phyloP scores from a whole-genome alignment of 2,888 invertebrate genomes.

The Cistogaster globosa region DNA sequence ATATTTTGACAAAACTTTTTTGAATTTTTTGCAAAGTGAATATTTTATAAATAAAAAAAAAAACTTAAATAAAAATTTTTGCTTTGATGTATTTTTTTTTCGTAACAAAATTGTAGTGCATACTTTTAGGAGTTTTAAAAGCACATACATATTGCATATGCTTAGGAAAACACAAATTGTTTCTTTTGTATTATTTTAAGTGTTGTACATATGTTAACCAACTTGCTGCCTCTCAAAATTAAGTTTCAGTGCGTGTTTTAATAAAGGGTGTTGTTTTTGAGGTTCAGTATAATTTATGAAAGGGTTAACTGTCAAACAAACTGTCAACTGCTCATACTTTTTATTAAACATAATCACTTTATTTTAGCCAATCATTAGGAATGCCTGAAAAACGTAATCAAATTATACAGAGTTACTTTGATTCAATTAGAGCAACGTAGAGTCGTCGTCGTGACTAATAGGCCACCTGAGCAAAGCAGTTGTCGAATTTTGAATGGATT shows the following conservation, averaged over 20 bases:
- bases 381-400: too few species aligned
- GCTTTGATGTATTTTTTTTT: neutral
- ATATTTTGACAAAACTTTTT: neutral
- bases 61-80: neutral
- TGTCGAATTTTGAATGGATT: too few species aligned
- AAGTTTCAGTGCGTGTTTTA: conserved; percentile 7
- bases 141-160: neutral
- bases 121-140: conserved; percentile 7
- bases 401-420: too few species aligned
- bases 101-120: neutral
- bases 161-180: neutral
- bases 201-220: neutral
- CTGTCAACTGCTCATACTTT: neutral
- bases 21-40: too few species aligned
- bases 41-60: too few species aligned
- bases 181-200: neutral
- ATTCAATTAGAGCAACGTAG: too few species aligned
- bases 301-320: too few species aligned
- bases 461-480: too few species aligned
- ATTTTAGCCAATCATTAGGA: too few species aligned
- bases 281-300: neutral
- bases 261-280: conserved; percentile 19
- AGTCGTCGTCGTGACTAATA: too few species aligned
- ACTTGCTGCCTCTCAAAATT: neutral
- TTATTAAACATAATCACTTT: too few species aligned